phyloP scores from a whole-genome alignment of 2,113 vertebrate species.

The Colossoma macropomum region DNA sequence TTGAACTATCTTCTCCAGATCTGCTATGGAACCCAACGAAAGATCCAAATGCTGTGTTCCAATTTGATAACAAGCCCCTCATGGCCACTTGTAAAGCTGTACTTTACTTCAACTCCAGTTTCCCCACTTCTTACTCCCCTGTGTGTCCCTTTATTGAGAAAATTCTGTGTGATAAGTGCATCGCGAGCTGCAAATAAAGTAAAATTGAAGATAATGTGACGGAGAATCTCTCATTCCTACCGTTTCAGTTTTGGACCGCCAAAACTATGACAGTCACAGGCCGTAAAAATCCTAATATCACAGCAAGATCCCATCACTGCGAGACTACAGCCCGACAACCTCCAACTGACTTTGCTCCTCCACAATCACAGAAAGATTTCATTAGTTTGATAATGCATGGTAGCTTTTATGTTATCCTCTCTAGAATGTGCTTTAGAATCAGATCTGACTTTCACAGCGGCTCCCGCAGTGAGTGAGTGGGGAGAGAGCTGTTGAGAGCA shows the following conservation, averaged over 20 bases:
- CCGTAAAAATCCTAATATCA: background rate
- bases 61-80: background rate
- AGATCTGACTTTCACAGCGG: background rate
- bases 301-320: background rate
- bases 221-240: background rate
- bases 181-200: background rate
- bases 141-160: background rate
- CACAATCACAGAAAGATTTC: background rate
- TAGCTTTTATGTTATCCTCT: background rate
- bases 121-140: background rate
- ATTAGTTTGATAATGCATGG: background rate
- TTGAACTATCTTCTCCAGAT: background rate
- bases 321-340: background rate
- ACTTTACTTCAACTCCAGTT: background rate
- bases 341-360: background rate
- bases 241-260: background rate
- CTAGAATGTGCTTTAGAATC: background rate
- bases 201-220: background rate
- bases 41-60: background rate
- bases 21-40: background rate
- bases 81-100: background rate
- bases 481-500: background rate
- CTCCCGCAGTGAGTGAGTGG: background rate
- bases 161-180: background rate
- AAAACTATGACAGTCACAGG: background rate